Evolutionary conservation across 2,113 vertebrate genomes (phyloP).

Genomic region (Chroicocephalus ridibundus): DNA sequence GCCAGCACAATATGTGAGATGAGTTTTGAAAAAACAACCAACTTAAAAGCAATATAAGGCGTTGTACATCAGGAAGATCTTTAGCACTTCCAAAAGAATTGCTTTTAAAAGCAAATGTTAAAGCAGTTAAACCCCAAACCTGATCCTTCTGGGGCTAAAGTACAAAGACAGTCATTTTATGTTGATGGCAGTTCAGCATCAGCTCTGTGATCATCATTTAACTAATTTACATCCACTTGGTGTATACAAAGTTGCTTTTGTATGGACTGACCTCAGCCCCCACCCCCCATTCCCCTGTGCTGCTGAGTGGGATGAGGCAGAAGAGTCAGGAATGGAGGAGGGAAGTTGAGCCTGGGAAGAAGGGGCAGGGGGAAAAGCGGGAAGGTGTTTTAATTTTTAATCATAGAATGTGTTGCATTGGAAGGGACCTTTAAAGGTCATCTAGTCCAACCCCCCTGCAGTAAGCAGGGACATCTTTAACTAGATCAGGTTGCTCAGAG

Average conservation of each 20-base stretch:
- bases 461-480: no score
- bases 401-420: no score
- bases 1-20: background rate
- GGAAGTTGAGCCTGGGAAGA: background rate
- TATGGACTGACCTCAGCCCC: background rate
- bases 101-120: background rate
- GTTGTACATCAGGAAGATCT: background rate
- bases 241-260: background rate
- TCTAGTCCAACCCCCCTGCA: no score
- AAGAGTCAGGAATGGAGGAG: background rate
- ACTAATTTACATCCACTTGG: background rate
- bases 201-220: background rate
- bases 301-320: rapidly evolving
- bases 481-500: no score
- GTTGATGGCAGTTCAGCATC: background rate
- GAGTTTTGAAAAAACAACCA: background rate
- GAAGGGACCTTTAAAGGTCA: no score
- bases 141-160: background rate
- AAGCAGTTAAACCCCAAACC: background rate
- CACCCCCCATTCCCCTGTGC: background rate
- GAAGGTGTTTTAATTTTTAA: background rate
- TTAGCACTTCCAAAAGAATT: background rate
- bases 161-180: background rate
- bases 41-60: background rate
- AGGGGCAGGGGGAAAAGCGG: background rate